phyloP scores from a whole-genome alignment of 2,888 invertebrate species.

The Orthosia incerta region DNA sequence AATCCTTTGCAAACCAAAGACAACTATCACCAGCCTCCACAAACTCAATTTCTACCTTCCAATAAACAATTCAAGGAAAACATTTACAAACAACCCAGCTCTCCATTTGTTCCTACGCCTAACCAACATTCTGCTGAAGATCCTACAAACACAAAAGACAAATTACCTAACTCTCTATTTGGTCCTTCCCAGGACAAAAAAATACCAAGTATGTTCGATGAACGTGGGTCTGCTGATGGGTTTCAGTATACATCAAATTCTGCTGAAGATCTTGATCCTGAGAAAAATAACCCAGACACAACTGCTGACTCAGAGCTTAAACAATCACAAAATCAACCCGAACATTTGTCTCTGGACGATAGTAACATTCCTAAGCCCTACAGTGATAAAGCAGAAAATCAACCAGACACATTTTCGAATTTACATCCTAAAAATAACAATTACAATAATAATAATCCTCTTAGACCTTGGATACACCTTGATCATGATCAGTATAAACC shows the following conservation, averaged over 20 bases:
- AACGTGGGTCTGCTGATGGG: neutral
- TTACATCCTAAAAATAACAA: neutral
- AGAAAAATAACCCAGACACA: neutral
- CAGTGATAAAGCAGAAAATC: neutral
- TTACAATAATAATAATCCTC: neutral
- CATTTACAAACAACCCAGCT: neutral
- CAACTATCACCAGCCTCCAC: neutral
- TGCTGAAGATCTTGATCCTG: neutral
- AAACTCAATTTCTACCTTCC: neutral
- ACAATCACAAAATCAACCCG: slow-evolving; percentile 9
- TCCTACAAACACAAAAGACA: neutral
- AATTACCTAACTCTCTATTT: neutral
- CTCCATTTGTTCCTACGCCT: neutral
- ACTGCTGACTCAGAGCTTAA: neutral
- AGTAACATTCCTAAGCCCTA: neutral
- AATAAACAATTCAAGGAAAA: neutral
- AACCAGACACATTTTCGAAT: neutral
- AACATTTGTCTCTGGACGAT: neutral
- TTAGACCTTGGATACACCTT: slow-evolving; percentile 9
- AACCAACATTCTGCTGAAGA: neutral
- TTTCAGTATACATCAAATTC: neutral
- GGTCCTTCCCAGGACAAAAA: neutral
- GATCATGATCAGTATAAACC: slow-evolving; percentile 24
- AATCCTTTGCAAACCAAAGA: neutral
- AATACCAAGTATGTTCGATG: neutral